Evolutionary conservation across 1,140 invertebrate species (phyloP), one percentile per base, ranked within the genome.

Genomic region (Trichogramma pretiosum): DNA sequence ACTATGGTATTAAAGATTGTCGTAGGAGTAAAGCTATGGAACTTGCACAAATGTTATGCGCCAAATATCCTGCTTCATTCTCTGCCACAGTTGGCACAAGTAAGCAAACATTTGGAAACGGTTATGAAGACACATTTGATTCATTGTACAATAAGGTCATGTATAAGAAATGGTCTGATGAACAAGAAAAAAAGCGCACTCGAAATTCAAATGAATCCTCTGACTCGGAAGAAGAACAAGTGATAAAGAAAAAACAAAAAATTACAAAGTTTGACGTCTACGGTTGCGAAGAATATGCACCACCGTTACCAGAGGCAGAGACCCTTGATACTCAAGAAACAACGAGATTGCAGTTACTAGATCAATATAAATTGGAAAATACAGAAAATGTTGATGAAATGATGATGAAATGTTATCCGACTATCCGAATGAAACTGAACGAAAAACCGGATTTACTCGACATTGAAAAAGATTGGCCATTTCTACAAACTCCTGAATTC

Each of bases 281-380:
- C 36, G 47, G 55, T 1, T 57, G 55, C 33, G 37, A 46, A 10
- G 48, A 48, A 9, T 57, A 54, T 42, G 21, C 23, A 32, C 45
- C 50, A 26, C 16, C 36, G 10, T 37, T 55, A 42, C 33, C 50
- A 4, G n/a, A 35, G 13, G 14, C 11, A 10, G 52, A 54, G 37
- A 47, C 38, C 16, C 30, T n/a, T 13, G 18, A 44, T 18, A 16
- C 55, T 0, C 51, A 53, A 36, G 46, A 51, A 40, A 23, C 39
- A 33, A 56, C 53, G 32, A 41, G 55, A 0, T 14, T 40, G 9
- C n/a, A n/a, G 24, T 17, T 53, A 11, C 3, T 40, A 1, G 16
- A 47, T 34, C n/a, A 7, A 10, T 11, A 34, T 34, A n/a, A 5
- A 5, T n/a, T n/a, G 7, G 11, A n/a, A 7, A 34, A 7, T 10